Base-by-base conservation (phyloP, 2,113 vertebrate species). In the Panthera uncia region DNA sequence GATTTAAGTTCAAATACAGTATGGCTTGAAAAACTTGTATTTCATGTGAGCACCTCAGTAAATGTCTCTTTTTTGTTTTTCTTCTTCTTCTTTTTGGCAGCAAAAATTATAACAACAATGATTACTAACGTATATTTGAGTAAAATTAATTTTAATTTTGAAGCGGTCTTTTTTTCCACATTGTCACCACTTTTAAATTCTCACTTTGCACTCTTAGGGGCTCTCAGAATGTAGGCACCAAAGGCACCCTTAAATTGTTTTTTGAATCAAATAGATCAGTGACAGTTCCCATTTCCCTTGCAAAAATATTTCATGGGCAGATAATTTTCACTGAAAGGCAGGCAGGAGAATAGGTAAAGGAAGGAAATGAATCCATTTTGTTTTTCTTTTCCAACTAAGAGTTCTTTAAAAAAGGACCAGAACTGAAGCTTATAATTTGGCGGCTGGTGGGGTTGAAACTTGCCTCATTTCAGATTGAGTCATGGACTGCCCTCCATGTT, bases 71-170 rank as follows among this genome's bases (percentile, higher is more conserved):
- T 71, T 55, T 63, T 31, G 12, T 61, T 61, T 7, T 61, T 25
- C 0, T 61, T 61, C 7, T 61, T 61, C 19, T 86, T 66, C 5
- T 36, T 88, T 50, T 79, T 21, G 57, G 61, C 23, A 84, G 16
- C 50, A 84, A 94, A 78, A 83, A 65, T 38, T 48, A 15, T 55
- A 45, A 94, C 38, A 83, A 76, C 11, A 76, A 88, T 48, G 25
- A 89, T 10, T n/a, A 29, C 11, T 66, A 50, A 52, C 29, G 8
- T 23, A 11, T 71, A 52, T 38, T 55, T 78, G 31, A 71, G 21
- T 33, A 84, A 65, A 84, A 92, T 50, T 73, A 36, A 83, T 68
- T 90, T 91, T 86, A 91, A 94, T 65, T 45, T 29, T 50, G 11
- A 61, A 61, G 63, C 55, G 16, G 31, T 23, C 27, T 13, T 57